Percentiles rank a stretch among this genome's conserved stretches.
Conservation (phyloP, 2,888 invertebrate genomes). For the Tinea semifulvella region DNA sequence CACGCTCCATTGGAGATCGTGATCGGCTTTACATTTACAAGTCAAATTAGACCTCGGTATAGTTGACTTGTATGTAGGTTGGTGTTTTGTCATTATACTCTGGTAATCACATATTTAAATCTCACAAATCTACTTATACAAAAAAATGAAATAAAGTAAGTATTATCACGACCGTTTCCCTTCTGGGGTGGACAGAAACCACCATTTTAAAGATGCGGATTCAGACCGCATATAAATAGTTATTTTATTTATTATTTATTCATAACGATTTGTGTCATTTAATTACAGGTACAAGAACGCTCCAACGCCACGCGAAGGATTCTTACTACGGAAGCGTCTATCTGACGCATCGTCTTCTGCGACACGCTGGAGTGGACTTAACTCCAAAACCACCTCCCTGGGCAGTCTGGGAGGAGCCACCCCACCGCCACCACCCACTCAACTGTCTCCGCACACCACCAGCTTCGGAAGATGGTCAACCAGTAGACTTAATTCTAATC, state of each 20-base stretch:
- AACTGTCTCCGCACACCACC: slow-evolving; percentile 56
- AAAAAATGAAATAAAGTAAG: too few species aligned
- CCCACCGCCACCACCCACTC: slow-evolving; percentile 68
- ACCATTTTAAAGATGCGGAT: too few species aligned
- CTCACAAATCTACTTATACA: too few species aligned
- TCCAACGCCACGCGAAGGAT: slow-evolving; percentile 79
- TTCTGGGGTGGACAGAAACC: too few species aligned
- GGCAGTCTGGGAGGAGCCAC: slow-evolving; percentile 71
- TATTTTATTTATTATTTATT: too few species aligned
- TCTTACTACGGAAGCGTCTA: slow-evolving; percentile 81
- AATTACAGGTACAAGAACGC: slow-evolving; percentile 68
- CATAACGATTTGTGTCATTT: not conserved
- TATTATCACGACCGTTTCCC: too few species aligned
- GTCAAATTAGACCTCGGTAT: not conserved
- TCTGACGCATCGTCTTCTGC: slow-evolving; percentile 73
- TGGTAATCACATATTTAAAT: too few species aligned
- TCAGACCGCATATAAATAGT: too few species aligned
- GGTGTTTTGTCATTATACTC: too few species aligned
- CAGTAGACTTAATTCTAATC: slow-evolving; percentile 77
- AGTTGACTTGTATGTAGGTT: too few species aligned
- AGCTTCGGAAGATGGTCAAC: slow-evolving; percentile 78
- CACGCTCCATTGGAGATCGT: not conserved
- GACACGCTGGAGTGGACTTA: slow-evolving; percentile 71
- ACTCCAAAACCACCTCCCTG: slow-evolving; percentile 87
- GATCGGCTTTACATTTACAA: slow-evolving; percentile 1